phyloP scores from a whole-genome alignment of 2,113 vertebrate genomes.

The Stigmatopora argus region DNA sequence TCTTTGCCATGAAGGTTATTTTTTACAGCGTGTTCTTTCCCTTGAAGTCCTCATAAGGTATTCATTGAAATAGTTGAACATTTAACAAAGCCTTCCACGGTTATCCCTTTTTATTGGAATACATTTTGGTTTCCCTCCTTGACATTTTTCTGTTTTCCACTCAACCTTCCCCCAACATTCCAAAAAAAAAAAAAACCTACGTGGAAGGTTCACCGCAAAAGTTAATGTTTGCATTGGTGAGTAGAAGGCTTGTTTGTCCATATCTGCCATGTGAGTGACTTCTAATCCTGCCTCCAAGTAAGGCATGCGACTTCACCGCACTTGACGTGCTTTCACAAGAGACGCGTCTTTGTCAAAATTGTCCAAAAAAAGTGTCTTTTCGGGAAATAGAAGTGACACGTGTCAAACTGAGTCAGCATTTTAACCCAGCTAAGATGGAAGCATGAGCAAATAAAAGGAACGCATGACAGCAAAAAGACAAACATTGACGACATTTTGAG shows the following conservation, averaged over 20 bases:
- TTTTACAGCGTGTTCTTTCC: too few species aligned
- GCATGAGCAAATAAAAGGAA: neutral
- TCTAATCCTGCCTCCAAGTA: neutral
- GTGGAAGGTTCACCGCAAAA: neutral
- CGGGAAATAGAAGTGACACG: neutral
- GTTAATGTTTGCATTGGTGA: neutral
- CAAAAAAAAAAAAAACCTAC: neutral
- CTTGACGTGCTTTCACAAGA: neutral
- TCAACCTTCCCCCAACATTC: neutral
- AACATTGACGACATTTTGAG: too few species aligned
- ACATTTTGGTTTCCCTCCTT: neutral
- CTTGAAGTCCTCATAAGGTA: too few species aligned
- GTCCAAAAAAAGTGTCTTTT: neutral
- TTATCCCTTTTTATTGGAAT: too few species aligned
- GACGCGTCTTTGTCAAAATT: neutral
- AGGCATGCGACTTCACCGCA: neutral
- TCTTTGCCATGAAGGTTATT: too few species aligned
- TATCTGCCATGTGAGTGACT: neutral
- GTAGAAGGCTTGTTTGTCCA: neutral
- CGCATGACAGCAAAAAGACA: too few species aligned
- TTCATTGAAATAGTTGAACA: too few species aligned
- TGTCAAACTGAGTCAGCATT: neutral
- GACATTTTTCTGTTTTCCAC: neutral
- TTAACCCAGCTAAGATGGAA: neutral
- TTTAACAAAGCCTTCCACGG: too few species aligned